Conservation (phyloP, 2,113 vertebrate species). For the Pandion haliaetus region DNA sequence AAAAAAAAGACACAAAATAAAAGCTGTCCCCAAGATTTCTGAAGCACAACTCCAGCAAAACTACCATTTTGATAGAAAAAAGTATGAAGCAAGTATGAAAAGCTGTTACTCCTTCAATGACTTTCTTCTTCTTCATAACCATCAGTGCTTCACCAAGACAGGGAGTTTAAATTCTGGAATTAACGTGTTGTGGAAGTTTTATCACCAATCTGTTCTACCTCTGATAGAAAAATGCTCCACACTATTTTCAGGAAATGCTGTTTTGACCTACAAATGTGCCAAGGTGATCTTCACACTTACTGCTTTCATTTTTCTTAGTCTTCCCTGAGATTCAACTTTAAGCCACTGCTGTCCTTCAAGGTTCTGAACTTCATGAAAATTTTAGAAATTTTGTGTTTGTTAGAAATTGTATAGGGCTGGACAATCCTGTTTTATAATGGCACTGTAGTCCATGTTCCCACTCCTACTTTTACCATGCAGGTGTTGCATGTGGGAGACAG, state of each 20-base stretch:
- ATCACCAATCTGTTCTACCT: not conserved
- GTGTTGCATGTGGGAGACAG: not conserved
- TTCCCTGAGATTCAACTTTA: not conserved
- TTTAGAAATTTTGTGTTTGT: not conserved
- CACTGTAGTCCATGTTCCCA: not conserved
- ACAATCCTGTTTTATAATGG: not conserved
- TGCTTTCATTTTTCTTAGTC: not conserved
- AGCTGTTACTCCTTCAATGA: not conserved
- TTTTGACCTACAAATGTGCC: not conserved
- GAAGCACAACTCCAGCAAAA: not conserved
- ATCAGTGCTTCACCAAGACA: not conserved
- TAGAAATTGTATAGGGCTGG: not conserved
- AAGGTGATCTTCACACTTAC: not conserved
- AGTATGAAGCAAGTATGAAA: not conserved
- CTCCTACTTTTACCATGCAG: fast-evolving
- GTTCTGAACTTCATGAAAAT: not conserved
- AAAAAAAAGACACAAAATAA: not conserved
- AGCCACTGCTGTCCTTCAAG: not conserved
- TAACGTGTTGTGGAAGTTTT: not conserved
- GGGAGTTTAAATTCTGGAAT: not conserved
- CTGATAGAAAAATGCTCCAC: not conserved
- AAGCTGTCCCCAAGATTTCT: not conserved
- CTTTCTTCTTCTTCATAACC: not conserved
- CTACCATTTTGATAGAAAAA: not conserved
- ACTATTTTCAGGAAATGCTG: not conserved